phyloP scores from a whole-genome alignment of 2,797 vertebrate species.

The Semaprochilodus insignis region DNA sequence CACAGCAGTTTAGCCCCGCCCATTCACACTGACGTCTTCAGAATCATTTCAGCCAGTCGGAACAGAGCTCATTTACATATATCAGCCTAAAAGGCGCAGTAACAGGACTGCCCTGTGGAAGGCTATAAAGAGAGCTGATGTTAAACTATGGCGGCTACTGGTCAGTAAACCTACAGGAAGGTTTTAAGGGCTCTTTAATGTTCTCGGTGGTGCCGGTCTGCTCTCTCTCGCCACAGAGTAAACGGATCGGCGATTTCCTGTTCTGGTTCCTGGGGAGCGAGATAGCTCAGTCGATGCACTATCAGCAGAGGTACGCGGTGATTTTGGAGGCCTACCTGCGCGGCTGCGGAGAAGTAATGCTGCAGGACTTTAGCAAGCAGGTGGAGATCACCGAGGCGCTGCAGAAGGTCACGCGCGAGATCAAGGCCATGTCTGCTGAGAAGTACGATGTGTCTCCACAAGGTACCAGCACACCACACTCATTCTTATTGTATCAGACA shows the following conservation, averaged over 20 bases:
- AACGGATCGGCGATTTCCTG: slow-evolving; percentile 96
- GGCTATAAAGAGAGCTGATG: too few relatives aligned
- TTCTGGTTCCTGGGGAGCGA: slow-evolving; percentile 99
- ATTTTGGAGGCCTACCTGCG: slow-evolving; percentile 94
- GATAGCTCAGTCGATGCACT: slow-evolving; percentile 97
- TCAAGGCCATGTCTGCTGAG: slow-evolving; percentile 92
- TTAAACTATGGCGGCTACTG: too few relatives aligned
- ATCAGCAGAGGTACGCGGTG: slow-evolving; percentile 95
- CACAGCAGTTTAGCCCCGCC: too few relatives aligned
- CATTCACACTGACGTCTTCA: too few relatives aligned
- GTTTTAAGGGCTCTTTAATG: too few relatives aligned
- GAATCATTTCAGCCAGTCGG: too few relatives aligned
- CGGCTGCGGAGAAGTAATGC: slow-evolving; percentile 93
- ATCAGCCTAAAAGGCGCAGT: too few relatives aligned
- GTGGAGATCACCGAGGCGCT: slow-evolving; percentile 93
- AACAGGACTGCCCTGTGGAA: too few relatives aligned
- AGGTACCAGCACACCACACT: slow-evolving; percentile 75
- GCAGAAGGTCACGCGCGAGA: slow-evolving; percentile 94
- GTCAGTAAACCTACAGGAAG: too few relatives aligned
- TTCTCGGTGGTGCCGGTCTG: background rate
- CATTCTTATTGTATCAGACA: background rate
- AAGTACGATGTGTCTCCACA: slow-evolving; percentile 94
- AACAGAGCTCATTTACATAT: too few relatives aligned
- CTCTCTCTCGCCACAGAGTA: slow-evolving; percentile 82
- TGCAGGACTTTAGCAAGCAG: slow-evolving; percentile 92